Evolutionary conservation across 2,888 invertebrate genomes (phyloP), one percentile per base, ranked within the genome.

Genomic region (Chrysina gloriosa): DNA sequence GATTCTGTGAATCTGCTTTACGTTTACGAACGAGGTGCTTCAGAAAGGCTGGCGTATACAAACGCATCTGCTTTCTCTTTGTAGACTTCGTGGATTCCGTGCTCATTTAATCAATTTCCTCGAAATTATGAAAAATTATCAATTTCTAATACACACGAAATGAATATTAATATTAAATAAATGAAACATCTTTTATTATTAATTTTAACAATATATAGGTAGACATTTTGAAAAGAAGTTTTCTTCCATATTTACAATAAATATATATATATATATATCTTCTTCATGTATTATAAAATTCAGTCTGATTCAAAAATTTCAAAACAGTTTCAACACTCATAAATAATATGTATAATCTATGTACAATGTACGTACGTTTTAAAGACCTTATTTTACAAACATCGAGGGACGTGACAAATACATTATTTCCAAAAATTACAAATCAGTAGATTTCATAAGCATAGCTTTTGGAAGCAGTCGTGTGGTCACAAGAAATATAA

Each of bases 271-370:
- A 31, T 9, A n/a, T 31, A 31, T 42, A 48, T 58, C 25, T 58
- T 39, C 21, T 61, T 39, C 14, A 39, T 61, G 14, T n/a, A 42
- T 61, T 61, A 61, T 61, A 61, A 61, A 61, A 61, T 61, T 61
- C 58, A 61, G 58, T 61, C 58, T 61, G 58, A 61, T 61, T 61
- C 45, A 61, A 27, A 61, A 61, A 42, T 61, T 58, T 39, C 25
- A 14, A 42, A 61, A 61, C 58, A 45, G 29, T 61, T 23, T 50
- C 25, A 45, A 42, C 58, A 27, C 42, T 42, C 16, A 29, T 58
- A 36, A 19, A 14, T 29, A 9, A 9, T 48, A 25, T 25, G 3
- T 36, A 36, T 36, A 36, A 2, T 1, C 14, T n/a, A n/a, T n/a
- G n/a, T n/a, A n/a, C n/a, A n/a, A n/a, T n/a, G n/a, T n/a, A n/a